Percentiles rank a stretch among this genome's conserved stretches.
phyloP scores from a whole-genome alignment of 2,797 vertebrate species.

The Eulemur coronatus region DNA sequence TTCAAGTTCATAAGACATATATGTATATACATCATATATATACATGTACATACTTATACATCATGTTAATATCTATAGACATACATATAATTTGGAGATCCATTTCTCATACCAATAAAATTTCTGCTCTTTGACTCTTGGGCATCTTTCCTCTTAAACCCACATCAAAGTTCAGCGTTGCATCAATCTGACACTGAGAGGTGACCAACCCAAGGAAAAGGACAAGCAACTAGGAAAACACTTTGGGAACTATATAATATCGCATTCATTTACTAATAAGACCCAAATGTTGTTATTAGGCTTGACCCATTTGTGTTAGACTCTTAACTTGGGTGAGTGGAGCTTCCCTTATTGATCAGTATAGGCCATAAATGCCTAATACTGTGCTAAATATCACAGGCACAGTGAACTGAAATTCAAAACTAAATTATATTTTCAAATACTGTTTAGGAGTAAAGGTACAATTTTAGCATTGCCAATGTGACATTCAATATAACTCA shows the following conservation, averaged over 20 bases:
- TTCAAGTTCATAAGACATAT: background rate
- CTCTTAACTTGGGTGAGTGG: background rate
- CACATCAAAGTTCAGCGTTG: background rate
- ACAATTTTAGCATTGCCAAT: background rate
- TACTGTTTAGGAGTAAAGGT: background rate
- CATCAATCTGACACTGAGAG: background rate
- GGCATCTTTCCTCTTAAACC: background rate
- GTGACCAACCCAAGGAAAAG: background rate
- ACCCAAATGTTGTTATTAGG: background rate
- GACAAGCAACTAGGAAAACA: background rate
- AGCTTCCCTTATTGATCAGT: background rate
- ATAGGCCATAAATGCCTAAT: background rate
- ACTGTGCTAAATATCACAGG: background rate
- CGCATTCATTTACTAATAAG: background rate
- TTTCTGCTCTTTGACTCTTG: background rate
- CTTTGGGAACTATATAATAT: background rate
- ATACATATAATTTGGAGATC: background rate
- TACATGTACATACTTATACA: background rate
- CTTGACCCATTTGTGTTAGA: background rate
- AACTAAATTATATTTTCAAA: background rate
- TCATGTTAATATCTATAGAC: background rate
- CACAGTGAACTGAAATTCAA: background rate
- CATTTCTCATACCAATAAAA: background rate
- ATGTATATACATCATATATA: background rate
- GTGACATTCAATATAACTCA: background rate